Conservation (phyloP, 2,888 invertebrate species). For the Xestia xanthographa region DNA sequence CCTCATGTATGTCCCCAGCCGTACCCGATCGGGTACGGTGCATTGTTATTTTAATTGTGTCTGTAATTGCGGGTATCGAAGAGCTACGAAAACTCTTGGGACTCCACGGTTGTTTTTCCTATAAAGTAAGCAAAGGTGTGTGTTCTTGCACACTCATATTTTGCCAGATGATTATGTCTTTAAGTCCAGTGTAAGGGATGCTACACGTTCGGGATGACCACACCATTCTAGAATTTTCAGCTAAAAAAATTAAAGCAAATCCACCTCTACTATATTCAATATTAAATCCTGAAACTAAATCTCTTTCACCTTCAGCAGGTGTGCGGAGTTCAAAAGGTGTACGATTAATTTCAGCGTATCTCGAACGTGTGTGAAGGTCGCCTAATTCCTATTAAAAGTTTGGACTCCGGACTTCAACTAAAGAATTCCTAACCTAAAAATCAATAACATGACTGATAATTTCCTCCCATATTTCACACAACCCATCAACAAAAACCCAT, state of each 20-base stretch:
- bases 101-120: not conserved
- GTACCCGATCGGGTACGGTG: too few relatives aligned
- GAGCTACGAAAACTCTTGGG: too few relatives aligned
- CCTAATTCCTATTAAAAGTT: not conserved
- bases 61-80: too few relatives aligned
- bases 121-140: not conserved
- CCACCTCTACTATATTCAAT: too few relatives aligned
- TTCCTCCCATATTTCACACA: conserved; percentile 36
- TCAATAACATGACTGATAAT: conserved; percentile 10
- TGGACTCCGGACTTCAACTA: not conserved
- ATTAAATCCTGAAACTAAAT: too few relatives aligned
- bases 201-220: not conserved
- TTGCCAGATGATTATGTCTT: not conserved
- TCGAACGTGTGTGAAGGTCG: not conserved
- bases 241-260: too few relatives aligned
- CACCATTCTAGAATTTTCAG: too few relatives aligned
- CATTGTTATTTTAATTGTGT: too few relatives aligned
- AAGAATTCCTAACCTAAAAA: not conserved
- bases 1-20: too few relatives aligned
- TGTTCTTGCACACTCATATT: not conserved
- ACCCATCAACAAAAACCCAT: conserved; percentile 40
- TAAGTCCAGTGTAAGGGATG: not conserved
- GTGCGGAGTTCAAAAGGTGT: too few relatives aligned
- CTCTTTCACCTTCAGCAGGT: too few relatives aligned
- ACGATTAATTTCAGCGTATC: too few relatives aligned